Conservation (phyloP, 2,888 invertebrate genomes). For the Eilema depressum region DNA sequence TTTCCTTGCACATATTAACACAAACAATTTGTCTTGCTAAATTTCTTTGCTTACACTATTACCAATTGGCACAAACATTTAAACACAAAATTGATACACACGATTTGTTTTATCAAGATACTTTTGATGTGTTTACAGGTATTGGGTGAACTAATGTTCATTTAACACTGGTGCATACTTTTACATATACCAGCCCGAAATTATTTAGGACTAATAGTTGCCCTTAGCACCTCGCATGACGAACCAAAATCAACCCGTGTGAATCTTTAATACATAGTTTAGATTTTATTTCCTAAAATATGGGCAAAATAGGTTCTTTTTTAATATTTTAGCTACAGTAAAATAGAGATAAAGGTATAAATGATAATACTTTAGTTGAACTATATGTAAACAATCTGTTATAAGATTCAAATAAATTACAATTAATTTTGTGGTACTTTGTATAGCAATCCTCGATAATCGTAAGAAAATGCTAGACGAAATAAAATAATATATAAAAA, state of each 20-base stretch:
- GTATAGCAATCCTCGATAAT: neutral
- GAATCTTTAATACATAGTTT: conserved; percentile 59
- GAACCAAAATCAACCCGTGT: conserved; percentile 60
- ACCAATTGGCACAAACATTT: conserved; percentile 70
- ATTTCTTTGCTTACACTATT: conserved; percentile 72
- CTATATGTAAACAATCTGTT: neutral
- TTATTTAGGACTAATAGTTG: conserved; percentile 65
- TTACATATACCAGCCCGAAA: conserved; percentile 85
- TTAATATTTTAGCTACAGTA: conserved; percentile 23
- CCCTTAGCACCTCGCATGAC: conserved; percentile 80
- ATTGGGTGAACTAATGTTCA: conserved; percentile 59
- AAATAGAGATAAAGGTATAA: conserved; percentile 23
- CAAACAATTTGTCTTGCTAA: conserved; percentile 71
- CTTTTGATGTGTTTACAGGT: conserved; percentile 56
- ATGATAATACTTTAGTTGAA: conserved; percentile 4
- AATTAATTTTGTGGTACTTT: neutral
- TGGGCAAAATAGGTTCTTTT: conserved; percentile 38
- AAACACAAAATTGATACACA: conserved; percentile 65
- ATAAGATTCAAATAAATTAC: neutral
- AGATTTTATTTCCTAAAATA: conserved; percentile 41
- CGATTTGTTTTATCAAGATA: conserved; percentile 48
- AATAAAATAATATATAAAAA: neutral
- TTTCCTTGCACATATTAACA: conserved; percentile 79
- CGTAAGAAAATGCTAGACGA: neutral
- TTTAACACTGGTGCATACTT: conserved; percentile 83